Evolutionary conservation across 2,797 vertebrate genomes (phyloP).

Genomic region (Lindbergichthys nudifrons): DNA sequence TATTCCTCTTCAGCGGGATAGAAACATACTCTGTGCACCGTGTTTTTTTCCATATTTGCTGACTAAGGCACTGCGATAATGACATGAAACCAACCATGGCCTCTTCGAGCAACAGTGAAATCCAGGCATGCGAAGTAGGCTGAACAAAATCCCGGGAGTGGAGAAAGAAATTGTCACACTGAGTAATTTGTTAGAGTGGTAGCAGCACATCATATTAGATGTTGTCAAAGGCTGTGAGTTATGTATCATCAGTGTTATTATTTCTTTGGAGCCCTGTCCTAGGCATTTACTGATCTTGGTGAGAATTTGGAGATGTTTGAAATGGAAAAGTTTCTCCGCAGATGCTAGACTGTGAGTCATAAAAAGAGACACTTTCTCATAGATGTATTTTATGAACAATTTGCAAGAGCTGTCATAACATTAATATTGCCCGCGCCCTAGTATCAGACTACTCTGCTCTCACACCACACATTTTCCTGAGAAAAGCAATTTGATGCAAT

Average conservation of each 20-base stretch:
- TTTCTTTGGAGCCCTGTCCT: conserved; percentile 27
- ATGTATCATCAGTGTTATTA: not conserved
- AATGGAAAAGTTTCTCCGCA: conserved; percentile 50
- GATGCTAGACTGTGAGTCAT: conserved; percentile 57
- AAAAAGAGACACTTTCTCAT: conserved; percentile 66
- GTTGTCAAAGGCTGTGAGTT: conserved; percentile 16
- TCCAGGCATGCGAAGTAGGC: conserved; percentile 42
- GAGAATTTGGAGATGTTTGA: conserved; percentile 52
- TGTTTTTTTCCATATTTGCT: conserved; percentile 66
- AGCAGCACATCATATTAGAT: conserved; percentile 5
- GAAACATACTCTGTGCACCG: conserved; percentile 60
- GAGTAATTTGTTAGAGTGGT: conserved; percentile 11
- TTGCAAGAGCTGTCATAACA: conserved; percentile 65
- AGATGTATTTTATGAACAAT: conserved; percentile 61
- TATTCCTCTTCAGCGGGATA: conserved; percentile 58
- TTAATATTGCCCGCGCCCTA: conserved; percentile 46
- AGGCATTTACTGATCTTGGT: conserved; percentile 41
- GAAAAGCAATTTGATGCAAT: conserved; percentile 31
- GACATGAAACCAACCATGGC: conserved; percentile 58
- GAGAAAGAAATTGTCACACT: conserved; percentile 4
- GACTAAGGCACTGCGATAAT: conserved; percentile 70
- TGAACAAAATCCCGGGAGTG: conserved; percentile 5
- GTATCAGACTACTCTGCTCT: conserved; percentile 29
- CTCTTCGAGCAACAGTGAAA: conserved; percentile 59
- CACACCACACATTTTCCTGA: conserved; percentile 40